Conservation (phyloP, 2,888 invertebrate genomes). For the Allygus modestus region DNA sequence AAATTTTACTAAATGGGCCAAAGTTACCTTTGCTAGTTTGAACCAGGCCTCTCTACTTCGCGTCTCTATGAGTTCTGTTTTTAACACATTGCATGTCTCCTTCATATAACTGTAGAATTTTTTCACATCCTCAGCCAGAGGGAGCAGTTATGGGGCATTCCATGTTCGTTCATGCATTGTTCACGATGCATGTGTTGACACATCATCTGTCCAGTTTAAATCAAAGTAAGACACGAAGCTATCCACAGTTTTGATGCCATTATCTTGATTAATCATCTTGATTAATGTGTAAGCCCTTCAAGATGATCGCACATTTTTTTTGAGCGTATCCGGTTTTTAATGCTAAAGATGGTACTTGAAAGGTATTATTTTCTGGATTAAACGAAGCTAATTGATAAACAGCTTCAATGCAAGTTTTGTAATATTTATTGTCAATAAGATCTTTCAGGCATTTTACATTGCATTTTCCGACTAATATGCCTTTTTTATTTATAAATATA, state of each 20-base stretch:
- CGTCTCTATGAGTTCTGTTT: background rate
- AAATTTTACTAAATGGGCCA: slow-evolving; percentile 48
- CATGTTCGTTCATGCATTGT: background rate
- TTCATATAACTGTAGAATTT: slow-evolving; percentile 7
- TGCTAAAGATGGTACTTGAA: slow-evolving; percentile 3
- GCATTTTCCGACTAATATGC: no score
- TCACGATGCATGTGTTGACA: background rate
- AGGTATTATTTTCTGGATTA: background rate
- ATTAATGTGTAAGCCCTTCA: background rate
- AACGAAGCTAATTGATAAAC: background rate
- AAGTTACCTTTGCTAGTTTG: slow-evolving; percentile 3
- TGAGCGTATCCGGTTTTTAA: slow-evolving; percentile 6
- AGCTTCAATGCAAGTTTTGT: slow-evolving; percentile 14
- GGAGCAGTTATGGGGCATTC: slow-evolving; percentile 22
- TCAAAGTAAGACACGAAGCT: background rate
- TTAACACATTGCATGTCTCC: background rate
- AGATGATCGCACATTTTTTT: background rate
- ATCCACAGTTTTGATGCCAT: background rate
- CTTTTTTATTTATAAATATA: no score
- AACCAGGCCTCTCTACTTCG: background rate
- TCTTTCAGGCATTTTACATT: background rate
- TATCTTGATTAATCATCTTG: background rate
- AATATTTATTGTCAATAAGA: background rate
- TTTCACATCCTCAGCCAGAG: slow-evolving; percentile 16
- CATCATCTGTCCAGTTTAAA: slow-evolving; percentile 28